Percentiles rank a stretch among this genome's conserved stretches.
These are phyloP conservation scores for Heliconius hewitsoni DNA, from an alignment of 1,140 invertebrate genomes.

Conservation along the genomic window DNA sequence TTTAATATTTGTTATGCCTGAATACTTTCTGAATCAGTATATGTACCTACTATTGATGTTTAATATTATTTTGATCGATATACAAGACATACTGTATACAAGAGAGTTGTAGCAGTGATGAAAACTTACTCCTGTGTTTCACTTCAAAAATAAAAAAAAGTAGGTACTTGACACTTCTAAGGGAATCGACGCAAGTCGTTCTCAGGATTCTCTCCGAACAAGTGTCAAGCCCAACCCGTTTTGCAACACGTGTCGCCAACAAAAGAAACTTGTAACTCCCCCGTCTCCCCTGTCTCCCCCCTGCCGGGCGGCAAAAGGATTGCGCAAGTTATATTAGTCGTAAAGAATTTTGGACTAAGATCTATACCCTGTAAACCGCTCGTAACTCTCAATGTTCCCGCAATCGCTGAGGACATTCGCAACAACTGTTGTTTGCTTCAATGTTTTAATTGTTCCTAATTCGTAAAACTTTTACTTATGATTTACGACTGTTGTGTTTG, in stretches of 20 bases:
- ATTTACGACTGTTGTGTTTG: slow-evolving; percentile 69
- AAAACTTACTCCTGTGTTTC: neutral
- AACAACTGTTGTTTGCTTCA: slow-evolving; percentile 79
- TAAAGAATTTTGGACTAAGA: slow-evolving; percentile 79
- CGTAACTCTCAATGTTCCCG: slow-evolving; percentile 76
- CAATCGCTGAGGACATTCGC: slow-evolving; percentile 75
- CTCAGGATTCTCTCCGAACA: slow-evolving; percentile 64
- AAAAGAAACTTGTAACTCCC: slow-evolving; percentile 74
- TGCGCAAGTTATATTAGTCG: slow-evolving; percentile 79
- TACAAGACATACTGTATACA: too few relatives aligned
- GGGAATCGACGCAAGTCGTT: slow-evolving; percentile 59
- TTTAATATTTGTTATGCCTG: neutral
- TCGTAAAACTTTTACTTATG: slow-evolving; percentile 73
- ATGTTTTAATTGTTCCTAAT: slow-evolving; percentile 81
- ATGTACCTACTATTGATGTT: neutral
- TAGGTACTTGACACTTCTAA: slow-evolving; percentile 43
- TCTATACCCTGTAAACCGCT: slow-evolving; percentile 75
- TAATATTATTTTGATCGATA: neutral
- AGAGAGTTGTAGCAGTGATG: neutral
- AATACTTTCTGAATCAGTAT: neutral
- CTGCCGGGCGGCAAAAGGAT: slow-evolving; percentile 67
- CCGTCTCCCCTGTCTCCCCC: slow-evolving; percentile 47
- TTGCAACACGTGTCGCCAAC: slow-evolving; percentile 78
- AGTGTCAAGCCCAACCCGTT: slow-evolving; percentile 79
- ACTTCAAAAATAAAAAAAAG: slow-evolving; percentile 48